Percentiles rank a stretch among this genome's conserved stretches.
These are phyloP conservation scores for Venusia cambrica DNA, from an alignment of 2,888 invertebrate species.

Conservation along the genomic window DNA sequence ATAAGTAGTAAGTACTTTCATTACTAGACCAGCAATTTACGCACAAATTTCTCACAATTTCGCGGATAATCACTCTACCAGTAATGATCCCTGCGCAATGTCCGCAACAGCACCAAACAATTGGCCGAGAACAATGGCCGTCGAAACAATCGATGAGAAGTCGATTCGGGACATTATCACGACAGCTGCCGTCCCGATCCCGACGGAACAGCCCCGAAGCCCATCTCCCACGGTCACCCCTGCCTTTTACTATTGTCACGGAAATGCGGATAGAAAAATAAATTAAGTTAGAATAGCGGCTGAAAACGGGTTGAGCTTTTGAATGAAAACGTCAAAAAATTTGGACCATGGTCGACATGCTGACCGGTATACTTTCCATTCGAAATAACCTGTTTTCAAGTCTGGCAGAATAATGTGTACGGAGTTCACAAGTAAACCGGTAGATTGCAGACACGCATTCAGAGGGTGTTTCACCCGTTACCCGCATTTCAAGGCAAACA, in stretches of 20 bases:
- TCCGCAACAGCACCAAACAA: conserved; percentile 47
- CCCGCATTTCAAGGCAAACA: too few relatives aligned
- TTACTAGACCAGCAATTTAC: too few relatives aligned
- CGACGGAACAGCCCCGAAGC: conserved; percentile 47
- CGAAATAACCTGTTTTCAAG: conserved; percentile 3
- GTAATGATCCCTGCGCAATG: conserved; percentile 38
- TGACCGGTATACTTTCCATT: conserved; percentile 5
- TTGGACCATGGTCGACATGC: conserved; percentile 4
- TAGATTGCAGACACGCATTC: too few relatives aligned
- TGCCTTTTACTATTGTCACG: conserved; percentile 34
- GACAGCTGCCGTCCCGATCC: conserved; percentile 61
- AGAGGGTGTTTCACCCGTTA: too few relatives aligned
- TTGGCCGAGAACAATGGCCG: conserved; percentile 59
- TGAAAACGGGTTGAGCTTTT: conserved; percentile 20
- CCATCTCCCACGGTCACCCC: conserved; percentile 67
- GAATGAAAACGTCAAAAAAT: conserved; percentile 13
- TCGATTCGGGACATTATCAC: conserved; percentile 55
- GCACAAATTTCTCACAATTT: conserved; percentile 9
- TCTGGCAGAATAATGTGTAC: too few relatives aligned
- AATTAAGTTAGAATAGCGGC: conserved; percentile 20
- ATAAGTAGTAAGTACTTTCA: too few relatives aligned
- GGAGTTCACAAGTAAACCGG: too few relatives aligned
- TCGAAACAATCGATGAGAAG: conserved; percentile 70
- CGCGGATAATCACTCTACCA: conserved; percentile 22
- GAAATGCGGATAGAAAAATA: conserved; percentile 22